phyloP scores from a whole-genome alignment of 1,140 invertebrate genomes.

The Euschistus heros region DNA sequence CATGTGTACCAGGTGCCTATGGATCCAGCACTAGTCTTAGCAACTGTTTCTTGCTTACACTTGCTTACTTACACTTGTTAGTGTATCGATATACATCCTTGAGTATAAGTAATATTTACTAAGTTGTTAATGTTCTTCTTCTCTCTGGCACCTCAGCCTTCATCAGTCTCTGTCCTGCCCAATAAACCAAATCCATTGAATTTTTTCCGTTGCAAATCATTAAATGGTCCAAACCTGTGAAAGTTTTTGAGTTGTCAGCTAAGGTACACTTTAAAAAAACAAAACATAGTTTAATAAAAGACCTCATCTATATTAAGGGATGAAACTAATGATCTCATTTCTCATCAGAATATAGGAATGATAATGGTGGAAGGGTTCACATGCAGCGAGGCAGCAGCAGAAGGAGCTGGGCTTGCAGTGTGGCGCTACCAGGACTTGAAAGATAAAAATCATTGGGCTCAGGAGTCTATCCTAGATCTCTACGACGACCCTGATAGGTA shows the following conservation, averaged over 20 bases:
- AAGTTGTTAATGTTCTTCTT: too few relatives aligned
- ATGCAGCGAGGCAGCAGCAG: conserved; percentile 61
- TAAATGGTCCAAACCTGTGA: neutral
- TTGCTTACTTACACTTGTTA: too few relatives aligned
- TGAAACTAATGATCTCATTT: neutral
- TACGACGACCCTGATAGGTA: conserved; percentile 41
- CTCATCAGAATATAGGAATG: conserved; percentile 43
- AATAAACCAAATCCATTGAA: too few relatives aligned
- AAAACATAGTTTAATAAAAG: neutral
- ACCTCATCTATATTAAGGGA: neutral
- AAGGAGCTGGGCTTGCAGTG: conserved; percentile 51
- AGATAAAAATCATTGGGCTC: conserved; percentile 40
- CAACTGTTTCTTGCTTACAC: too few relatives aligned
- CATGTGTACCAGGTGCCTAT: too few relatives aligned
- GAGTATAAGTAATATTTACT: too few relatives aligned
- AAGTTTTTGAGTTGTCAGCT: neutral
- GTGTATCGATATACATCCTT: too few relatives aligned
- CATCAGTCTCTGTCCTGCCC: too few relatives aligned
- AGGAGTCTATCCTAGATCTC: conserved; percentile 25
- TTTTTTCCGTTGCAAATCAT: too few relatives aligned
- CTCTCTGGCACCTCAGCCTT: too few relatives aligned
- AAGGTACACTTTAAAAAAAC: neutral
- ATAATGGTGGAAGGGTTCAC: conserved; percentile 58
- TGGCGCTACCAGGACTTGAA: conserved; percentile 59
- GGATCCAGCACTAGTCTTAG: too few relatives aligned